Evolutionary conservation across 2,113 vertebrate genomes (phyloP).

Genomic region (Verasper variegatus): DNA sequence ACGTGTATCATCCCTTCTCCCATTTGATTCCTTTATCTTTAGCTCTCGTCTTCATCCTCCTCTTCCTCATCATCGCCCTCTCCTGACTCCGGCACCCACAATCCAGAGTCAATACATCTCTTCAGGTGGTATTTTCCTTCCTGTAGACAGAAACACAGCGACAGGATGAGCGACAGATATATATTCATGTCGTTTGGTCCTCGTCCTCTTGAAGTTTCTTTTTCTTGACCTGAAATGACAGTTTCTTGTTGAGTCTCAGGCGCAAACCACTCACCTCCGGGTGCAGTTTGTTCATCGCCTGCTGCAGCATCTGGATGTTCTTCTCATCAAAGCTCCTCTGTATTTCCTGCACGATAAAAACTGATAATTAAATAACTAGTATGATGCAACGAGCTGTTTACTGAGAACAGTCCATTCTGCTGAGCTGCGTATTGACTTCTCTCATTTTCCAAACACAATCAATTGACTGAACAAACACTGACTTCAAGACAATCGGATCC

Average conservation of each 20-base stretch:
- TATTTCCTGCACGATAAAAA: conserved; percentile 80
- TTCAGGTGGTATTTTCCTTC: conserved; percentile 86
- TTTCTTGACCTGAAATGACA: no score
- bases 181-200: no score
- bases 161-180: background rate
- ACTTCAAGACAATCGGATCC: no score
- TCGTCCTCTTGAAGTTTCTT: no score
- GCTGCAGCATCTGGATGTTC: conserved; percentile 89
- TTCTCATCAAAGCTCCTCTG: conserved; percentile 92
- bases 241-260: no score
- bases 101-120: conserved; percentile 87
- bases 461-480: no score
- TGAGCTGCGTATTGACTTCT: no score
- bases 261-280: conserved; percentile 79
- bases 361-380: background rate
- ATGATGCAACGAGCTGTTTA: no score
- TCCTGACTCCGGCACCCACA: conserved; percentile 88
- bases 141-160: conserved; percentile 61
- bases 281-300: conserved; percentile 86
- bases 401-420: no score
- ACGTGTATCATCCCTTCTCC: no score
- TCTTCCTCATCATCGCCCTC: conserved; percentile 13
- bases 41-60: conserved; percentile 10
- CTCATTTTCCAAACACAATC: no score
- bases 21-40: background rate